Evolutionary conservation across 2,888 invertebrate genomes (phyloP).

Genomic region (Cryptus armator): DNA sequence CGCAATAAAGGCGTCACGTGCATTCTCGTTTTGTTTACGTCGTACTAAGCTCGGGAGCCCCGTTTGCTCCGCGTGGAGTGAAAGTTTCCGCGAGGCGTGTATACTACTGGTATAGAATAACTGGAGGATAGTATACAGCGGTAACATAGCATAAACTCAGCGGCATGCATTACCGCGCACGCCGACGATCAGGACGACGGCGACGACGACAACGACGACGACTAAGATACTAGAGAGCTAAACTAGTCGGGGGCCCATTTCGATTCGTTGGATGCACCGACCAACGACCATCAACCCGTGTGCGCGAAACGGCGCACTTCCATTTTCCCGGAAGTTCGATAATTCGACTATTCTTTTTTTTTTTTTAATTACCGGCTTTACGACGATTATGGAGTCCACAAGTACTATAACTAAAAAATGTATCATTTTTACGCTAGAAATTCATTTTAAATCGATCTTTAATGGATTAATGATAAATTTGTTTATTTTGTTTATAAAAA

Average conservation of each 20-base stretch:
- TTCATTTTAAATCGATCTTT: neutral
- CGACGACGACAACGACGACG: constrained; percentile 31
- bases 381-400: neutral
- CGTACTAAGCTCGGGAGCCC: constrained; percentile 61
- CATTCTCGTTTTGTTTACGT: constrained; percentile 72
- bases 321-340: constrained; percentile 61
- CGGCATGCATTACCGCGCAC: constrained; percentile 21
- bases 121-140: neutral
- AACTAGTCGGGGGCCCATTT: constrained; percentile 45
- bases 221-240: constrained; percentile 48
- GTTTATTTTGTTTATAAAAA: neutral
- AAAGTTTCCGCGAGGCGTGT: constrained; percentile 65
- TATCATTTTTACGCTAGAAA: neutral
- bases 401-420: neutral
- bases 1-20: constrained; percentile 72
- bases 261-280: constrained; percentile 60
- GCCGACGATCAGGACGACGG: constrained; percentile 34
- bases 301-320: constrained; percentile 16
- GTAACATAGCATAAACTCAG: constrained; percentile 32
- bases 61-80: constrained; percentile 54
- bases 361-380: neutral
- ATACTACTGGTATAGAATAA: constrained; percentile 43
- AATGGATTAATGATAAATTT: neutral
- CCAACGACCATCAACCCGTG: constrained; percentile 11
- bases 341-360: constrained; percentile 42